Base-by-base conservation (phyloP, 2,797 vertebrate genomes). In the Picus viridis region DNA sequence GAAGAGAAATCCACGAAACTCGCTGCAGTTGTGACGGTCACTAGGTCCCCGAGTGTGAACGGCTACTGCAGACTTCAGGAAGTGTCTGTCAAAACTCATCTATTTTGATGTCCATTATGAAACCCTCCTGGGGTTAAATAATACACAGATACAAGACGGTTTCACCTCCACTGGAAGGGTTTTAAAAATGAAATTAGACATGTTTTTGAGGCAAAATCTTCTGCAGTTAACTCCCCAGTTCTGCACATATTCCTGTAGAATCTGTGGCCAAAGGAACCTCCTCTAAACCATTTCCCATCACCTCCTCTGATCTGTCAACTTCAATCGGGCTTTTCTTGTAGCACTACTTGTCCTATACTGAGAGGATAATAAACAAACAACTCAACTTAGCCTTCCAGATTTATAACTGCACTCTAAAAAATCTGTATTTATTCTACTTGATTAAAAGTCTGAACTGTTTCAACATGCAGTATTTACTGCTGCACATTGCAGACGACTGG, bases 181-280 rank as follows among this genome's bases (percentile, higher is more conserved):
- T 97, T 97, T 94, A 90, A 96, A 98, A 97, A 98, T 98, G 97
- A 97, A 97, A 97, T 97, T 96, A 97, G 98, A 98, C 98, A 98
- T 97, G 97, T 88, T 98, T 98, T 97, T 97, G 97, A 97, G 97
- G 97, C 97, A 98, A 97, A 98, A 96, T 96, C 92, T 97, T 97
- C 86, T 89, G 64, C 86, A 86, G 96, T 87, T 96, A 94, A 92
- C 89, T 98, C 96, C 92, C 79, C 89, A 58, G 95, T 96, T 97
- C 30, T 92, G 94, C 94, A 96, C 84, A 76, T 95, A 96, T 94
- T 97, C 94, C 96, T 94, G 30, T 12, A 84, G 93, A 94, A 80
- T 92, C 90, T 57, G 86, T 97, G 97, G 97, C 97, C 96, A 97
- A 96, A 96, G 97, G 94, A 97, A 79, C 57, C 84, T 97, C 97